phyloP scores from a whole-genome alignment of 2,797 vertebrate species.

The Hafferia zeledoni region DNA sequence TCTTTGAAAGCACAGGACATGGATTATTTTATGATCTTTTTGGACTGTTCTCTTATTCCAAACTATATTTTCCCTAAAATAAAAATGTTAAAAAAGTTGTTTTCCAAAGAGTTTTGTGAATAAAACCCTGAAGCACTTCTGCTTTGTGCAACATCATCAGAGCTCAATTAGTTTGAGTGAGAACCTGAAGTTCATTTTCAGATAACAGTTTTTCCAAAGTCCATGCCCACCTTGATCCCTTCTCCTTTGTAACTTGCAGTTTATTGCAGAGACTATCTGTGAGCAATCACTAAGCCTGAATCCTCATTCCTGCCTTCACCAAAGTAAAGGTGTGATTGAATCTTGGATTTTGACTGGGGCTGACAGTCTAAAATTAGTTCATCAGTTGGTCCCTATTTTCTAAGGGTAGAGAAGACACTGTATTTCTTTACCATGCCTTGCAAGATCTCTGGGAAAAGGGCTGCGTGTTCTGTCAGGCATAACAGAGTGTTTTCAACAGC shows the following conservation, averaged over 20 bases:
- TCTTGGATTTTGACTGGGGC: not conserved
- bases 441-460: not conserved
- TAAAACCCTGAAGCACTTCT: not conserved
- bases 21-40: not conserved
- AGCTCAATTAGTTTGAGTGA: not conserved
- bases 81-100: not conserved
- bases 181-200: not conserved
- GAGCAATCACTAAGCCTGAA: not conserved
- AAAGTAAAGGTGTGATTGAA: not conserved
- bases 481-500: not conserved
- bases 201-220: not conserved
- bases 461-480: not conserved
- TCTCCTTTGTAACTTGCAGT: not conserved
- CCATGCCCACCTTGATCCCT: not conserved
- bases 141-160: not conserved
- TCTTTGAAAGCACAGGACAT: not conserved
- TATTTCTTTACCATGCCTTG: not conserved
- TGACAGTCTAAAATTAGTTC: slow-evolving; percentile 25
- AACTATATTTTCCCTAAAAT: not conserved
- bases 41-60: not conserved
- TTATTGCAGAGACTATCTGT: not conserved
- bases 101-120: not conserved
- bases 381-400: not conserved
- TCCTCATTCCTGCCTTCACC: not conserved
- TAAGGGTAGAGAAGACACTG: not conserved